Conservation (phyloP, 2,113 vertebrate species). For the Aegotheles bennettii region DNA sequence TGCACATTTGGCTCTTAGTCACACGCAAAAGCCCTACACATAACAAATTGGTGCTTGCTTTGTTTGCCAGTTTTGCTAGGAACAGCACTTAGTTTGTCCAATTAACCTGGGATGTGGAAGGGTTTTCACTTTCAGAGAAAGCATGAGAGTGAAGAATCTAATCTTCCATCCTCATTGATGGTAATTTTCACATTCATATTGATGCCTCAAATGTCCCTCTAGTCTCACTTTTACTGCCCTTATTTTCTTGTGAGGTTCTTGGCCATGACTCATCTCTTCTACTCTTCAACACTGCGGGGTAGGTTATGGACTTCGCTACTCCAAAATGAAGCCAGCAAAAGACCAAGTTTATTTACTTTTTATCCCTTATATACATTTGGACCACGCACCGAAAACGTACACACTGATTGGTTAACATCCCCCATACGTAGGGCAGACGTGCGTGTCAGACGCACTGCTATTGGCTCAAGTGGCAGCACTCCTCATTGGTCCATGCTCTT, state of each 20-base stretch:
- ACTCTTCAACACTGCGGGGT: not conserved
- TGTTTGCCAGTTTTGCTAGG: not conserved
- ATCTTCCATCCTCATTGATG: not conserved
- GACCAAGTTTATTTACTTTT: no score
- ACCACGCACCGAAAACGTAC: no score
- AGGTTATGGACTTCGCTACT: no score
- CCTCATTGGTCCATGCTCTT: no score
- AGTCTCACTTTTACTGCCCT: not conserved
- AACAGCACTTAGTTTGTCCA: not conserved
- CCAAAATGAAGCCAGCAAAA: no score
- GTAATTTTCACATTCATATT: not conserved
- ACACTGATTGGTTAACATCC: no score
- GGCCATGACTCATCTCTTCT: not conserved
- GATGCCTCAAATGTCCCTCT: not conserved
- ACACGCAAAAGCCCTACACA: not conserved
- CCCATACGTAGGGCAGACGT: no score
- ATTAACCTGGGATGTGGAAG: not conserved
- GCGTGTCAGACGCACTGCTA: no score
- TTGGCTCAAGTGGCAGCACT: no score
- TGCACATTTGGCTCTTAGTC: not conserved
- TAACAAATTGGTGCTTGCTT: not conserved
- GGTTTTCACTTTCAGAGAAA: not conserved
- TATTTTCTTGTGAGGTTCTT: not conserved
- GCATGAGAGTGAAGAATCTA: not conserved
- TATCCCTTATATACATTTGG: no score